These are phyloP conservation scores for Menura novaehollandiae DNA, from an alignment of 2,113 vertebrate species.

Conservation along the genomic window DNA sequence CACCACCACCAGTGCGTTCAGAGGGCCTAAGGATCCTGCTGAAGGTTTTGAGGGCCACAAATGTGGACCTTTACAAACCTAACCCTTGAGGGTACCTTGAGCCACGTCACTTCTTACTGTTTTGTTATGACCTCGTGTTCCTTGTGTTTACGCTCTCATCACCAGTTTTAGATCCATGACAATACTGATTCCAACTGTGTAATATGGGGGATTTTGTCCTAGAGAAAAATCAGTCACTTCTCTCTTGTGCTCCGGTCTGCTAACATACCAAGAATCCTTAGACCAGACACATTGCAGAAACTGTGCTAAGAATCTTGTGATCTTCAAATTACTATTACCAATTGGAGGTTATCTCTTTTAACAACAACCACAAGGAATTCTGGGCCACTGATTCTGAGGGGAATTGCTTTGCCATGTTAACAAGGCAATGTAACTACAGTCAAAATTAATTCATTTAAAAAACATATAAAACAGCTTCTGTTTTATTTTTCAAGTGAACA, in stretches of 20 bases:
- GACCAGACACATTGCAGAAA: background rate
- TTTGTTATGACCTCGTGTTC: background rate
- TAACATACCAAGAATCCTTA: background rate
- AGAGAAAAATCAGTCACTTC: background rate
- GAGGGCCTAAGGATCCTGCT: background rate
- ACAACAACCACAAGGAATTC: background rate
- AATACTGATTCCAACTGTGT: background rate
- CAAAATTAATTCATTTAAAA: background rate
- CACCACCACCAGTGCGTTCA: background rate
- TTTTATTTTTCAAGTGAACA: background rate
- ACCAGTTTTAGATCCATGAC: background rate
- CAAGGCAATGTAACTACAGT: background rate
- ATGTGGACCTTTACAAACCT: background rate
- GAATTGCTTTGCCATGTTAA: background rate
- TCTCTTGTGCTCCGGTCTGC: background rate
- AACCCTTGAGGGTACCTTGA: background rate
- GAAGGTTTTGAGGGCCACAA: background rate
- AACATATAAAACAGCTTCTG: background rate
- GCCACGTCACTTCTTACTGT: background rate
- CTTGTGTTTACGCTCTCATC: background rate
- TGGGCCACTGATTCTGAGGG: background rate
- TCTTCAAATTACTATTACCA: background rate
- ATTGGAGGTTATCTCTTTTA: background rate
- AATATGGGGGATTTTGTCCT: background rate
- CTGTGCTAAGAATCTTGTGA: background rate